Conservation (phyloP, 2,888 invertebrate genomes). For the Dione vanillae region DNA sequence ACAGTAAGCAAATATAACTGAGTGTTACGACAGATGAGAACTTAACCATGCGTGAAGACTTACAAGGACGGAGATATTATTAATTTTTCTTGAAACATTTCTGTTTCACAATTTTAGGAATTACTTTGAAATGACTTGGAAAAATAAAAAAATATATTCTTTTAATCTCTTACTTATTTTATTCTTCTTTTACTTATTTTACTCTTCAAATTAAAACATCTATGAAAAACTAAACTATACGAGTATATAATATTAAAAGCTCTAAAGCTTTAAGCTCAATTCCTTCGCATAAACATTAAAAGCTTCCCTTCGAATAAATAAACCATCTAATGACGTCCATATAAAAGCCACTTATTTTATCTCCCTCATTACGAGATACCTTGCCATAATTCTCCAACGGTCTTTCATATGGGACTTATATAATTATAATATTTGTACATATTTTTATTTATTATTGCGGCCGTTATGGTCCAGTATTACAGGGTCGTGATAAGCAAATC, state of each 20-base stretch:
- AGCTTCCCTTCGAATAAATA: constrained; percentile 22
- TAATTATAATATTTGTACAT: background rate
- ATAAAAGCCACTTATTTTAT: constrained; percentile 29
- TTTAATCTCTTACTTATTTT: too few species aligned
- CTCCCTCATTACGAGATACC: constrained; percentile 30
- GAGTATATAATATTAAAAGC: background rate
- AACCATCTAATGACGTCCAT: constrained; percentile 24
- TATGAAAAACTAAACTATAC: background rate
- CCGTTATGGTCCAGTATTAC: too few species aligned
- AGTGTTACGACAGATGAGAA: too few species aligned
- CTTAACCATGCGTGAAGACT: too few species aligned
- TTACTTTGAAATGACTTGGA: too few species aligned
- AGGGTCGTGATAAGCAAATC: too few species aligned
- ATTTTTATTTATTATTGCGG: too few species aligned
- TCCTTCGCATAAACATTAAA: constrained; percentile 14
- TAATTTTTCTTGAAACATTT: too few species aligned
- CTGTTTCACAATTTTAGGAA: too few species aligned
- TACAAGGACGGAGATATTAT: too few species aligned
- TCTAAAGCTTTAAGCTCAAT: background rate
- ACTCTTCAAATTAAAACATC: background rate
- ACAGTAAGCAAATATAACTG: background rate
- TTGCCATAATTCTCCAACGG: background rate
- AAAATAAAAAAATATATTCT: too few species aligned
- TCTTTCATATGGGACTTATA: constrained; percentile 1
- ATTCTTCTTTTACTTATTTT: too few species aligned